phyloP scores from a whole-genome alignment of 2,113 vertebrate genomes.

The zebrafish (Danio rerio) region GRCz12tu NC_133176.1:18694001-18694500 shows the following conservation, averaged over 20 bases:
- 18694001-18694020: too few species aligned
- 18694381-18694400: constrained; percentile 3
- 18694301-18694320: neutral
- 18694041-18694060: too few species aligned
- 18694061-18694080: too few species aligned
- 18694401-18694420: constrained; percentile 11
- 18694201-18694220: constrained; percentile 2
- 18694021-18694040: too few species aligned
- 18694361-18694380: constrained; percentile 28
- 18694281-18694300: neutral
- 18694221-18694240: constrained; percentile 1
- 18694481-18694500: constrained; percentile 35
- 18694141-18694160: neutral
- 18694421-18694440: constrained; percentile 23
- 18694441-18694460: constrained; percentile 31
- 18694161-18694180: neutral
- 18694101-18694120: neutral
- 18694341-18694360: constrained; percentile 9
- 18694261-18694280: neutral
- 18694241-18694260: neutral
- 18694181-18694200: neutral
- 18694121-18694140: constrained; percentile 1
- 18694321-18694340: neutral
- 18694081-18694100: neutral
- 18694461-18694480: constrained; percentile 7